These are phyloP conservation scores for Epizoanthus stellaris DNA, from an alignment of 92 coral and sea anemone genomes.

Conservation along the genomic window DNA sequence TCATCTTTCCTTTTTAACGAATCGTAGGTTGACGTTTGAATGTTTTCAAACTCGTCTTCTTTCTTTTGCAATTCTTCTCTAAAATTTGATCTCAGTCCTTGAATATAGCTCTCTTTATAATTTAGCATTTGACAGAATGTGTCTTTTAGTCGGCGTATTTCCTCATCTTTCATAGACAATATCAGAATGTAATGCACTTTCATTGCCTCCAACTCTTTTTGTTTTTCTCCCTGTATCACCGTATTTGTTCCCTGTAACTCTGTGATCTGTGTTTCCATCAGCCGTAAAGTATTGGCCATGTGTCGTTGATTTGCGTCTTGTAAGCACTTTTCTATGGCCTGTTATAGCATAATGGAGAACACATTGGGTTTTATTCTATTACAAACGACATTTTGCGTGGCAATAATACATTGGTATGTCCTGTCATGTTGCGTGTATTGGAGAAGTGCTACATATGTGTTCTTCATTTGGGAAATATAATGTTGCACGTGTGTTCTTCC, in stretches of 20 bases:
- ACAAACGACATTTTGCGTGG: too few relatives aligned
- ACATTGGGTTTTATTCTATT: not conserved
- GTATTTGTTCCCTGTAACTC: not conserved
- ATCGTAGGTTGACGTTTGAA: not conserved
- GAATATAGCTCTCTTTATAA: slow-evolving; percentile 8
- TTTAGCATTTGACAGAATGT: not conserved
- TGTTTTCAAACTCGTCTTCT: slow-evolving; percentile 10
- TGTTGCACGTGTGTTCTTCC: too few relatives aligned
- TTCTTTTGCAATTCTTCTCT: not conserved
- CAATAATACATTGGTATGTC: too few relatives aligned
- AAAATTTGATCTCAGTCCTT: not conserved
- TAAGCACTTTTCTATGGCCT: not conserved
- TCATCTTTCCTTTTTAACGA: slow-evolving; percentile 12
- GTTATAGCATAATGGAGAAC: not conserved
- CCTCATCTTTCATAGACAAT: slow-evolving; percentile 1
- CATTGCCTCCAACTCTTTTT: slow-evolving; percentile 17
- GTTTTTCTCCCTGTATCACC: not conserved
- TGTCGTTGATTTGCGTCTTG: not conserved
- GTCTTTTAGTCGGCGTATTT: not conserved
- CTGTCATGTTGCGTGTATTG: too few relatives aligned
- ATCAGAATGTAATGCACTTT: not conserved
- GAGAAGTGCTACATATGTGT: too few relatives aligned
- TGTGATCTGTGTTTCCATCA: not conserved
- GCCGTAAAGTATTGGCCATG: not conserved
- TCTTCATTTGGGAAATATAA: too few relatives aligned